Conservation (phyloP, 2,888 invertebrate species). For the Gibbula magus region DNA sequence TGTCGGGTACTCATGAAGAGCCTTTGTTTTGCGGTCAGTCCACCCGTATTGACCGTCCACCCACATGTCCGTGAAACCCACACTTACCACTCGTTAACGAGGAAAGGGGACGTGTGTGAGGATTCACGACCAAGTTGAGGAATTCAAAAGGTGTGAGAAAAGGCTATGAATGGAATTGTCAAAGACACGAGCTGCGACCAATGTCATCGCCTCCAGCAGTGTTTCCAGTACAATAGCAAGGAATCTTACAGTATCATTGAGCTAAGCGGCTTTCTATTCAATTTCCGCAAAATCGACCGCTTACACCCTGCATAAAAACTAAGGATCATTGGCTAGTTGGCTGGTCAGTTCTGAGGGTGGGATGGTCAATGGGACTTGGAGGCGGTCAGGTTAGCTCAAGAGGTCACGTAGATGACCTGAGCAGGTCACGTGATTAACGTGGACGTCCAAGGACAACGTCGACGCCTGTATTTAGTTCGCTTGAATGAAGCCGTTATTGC, state of each 20-base stretch:
- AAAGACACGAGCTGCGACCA: slow-evolving; percentile 9
- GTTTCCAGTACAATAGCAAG: slow-evolving; percentile 2
- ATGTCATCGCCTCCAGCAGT: neutral
- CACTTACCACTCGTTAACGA: slow-evolving; percentile 6
- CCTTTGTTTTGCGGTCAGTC: slow-evolving; percentile 14
- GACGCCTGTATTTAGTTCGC: neutral
- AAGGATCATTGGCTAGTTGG: neutral
- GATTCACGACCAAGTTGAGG: slow-evolving; percentile 12
- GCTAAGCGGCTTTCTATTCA: neutral
- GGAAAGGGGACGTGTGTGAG: neutral
- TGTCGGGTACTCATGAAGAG: neutral
- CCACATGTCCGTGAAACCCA: neutral
- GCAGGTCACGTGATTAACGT: slow-evolving; percentile 10
- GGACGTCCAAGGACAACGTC: neutral
- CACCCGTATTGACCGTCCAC: slow-evolving; percentile 5
- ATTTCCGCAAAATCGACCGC: neutral
- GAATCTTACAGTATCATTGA: slow-evolving; percentile 16
- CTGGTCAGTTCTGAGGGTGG: neutral
- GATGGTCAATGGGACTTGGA: neutral
- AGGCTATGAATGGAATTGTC: slow-evolving; percentile 8
- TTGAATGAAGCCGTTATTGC: slow-evolving; percentile 10
- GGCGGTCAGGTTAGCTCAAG: neutral
- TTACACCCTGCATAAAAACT: neutral
- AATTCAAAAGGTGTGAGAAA: slow-evolving; percentile 9
- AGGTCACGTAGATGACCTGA: slow-evolving; percentile 1